phyloP scores from a whole-genome alignment of 2,797 vertebrate species.

The Phalanger gymnotis region DNA sequence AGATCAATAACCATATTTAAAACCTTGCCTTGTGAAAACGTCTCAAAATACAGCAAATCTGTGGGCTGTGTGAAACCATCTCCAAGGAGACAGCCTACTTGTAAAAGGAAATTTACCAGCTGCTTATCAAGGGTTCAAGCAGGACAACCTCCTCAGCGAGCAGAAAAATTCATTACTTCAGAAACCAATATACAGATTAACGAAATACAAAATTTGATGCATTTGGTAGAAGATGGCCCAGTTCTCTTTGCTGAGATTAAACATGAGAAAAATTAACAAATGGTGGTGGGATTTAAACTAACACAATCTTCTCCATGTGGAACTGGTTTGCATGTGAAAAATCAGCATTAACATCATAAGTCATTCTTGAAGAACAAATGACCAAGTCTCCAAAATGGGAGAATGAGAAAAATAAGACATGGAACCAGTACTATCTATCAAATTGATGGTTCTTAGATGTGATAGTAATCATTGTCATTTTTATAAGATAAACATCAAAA shows the following conservation, averaged over 20 bases:
- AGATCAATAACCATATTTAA: conserved; percentile 16
- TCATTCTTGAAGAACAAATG: background rate
- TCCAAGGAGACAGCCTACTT: conserved; percentile 55
- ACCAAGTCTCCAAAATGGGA: background rate
- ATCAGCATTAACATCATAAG: background rate
- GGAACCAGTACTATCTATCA: background rate
- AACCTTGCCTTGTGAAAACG: conserved; percentile 18
- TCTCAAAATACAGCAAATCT: conserved; percentile 23
- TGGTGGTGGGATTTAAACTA: no score
- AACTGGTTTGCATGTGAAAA: background rate
- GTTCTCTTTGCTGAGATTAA: background rate
- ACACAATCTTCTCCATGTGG: background rate
- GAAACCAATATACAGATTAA: background rate
- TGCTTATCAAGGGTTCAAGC: conserved; percentile 7
- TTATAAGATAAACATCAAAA: background rate
- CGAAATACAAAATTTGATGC: background rate
- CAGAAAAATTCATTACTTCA: background rate
- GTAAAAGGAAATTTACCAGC: conserved; percentile 20
- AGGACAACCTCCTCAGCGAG: background rate
- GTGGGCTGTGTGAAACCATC: conserved; percentile 45
- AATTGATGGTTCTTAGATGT: background rate
- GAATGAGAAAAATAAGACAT: background rate
- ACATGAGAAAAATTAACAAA: background rate
- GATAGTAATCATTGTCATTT: background rate
- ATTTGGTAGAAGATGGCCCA: background rate